Evolutionary conservation across 1,140 invertebrate genomes (phyloP).

Genomic region (Diabrotica undecimpunctata): DNA sequence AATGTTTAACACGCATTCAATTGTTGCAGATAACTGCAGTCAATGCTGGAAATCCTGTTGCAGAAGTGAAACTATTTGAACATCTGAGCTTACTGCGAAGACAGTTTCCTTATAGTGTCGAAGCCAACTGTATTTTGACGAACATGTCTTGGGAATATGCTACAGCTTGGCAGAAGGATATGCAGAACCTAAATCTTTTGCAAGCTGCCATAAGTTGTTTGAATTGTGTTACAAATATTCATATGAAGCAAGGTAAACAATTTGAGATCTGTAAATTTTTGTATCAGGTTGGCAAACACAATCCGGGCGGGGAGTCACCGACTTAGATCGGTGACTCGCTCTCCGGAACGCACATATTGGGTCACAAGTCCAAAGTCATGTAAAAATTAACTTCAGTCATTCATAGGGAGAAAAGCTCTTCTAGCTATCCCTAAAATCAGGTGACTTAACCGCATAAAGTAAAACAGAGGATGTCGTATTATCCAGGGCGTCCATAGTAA

Average conservation of each 20-base stretch:
- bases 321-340: no score
- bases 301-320: no score
- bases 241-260: slow-evolving; percentile 54
- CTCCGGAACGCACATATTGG: no score
- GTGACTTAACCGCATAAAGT: no score
- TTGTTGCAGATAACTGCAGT: no score
- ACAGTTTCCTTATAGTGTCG: slow-evolving; percentile 83
- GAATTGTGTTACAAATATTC: slow-evolving; percentile 56
- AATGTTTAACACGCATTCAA: no score
- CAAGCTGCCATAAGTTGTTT: slow-evolving; percentile 62
- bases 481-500: no score
- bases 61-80: slow-evolving; percentile 52
- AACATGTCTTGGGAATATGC: slow-evolving; percentile 90
- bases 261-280: background rate
- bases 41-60: slow-evolving; percentile 26
- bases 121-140: slow-evolving; percentile 70
- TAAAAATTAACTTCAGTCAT: no score
- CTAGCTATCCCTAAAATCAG: no score
- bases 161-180: slow-evolving; percentile 78
- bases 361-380: no score
- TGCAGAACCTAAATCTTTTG: slow-evolving; percentile 62
- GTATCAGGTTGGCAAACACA: background rate
- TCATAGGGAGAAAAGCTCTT: no score
- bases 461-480: no score
- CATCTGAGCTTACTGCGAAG: slow-evolving; percentile 60